Base-by-base conservation (phyloP, 1,140 invertebrate genomes). In the Saxidomus purpurata region DNA sequence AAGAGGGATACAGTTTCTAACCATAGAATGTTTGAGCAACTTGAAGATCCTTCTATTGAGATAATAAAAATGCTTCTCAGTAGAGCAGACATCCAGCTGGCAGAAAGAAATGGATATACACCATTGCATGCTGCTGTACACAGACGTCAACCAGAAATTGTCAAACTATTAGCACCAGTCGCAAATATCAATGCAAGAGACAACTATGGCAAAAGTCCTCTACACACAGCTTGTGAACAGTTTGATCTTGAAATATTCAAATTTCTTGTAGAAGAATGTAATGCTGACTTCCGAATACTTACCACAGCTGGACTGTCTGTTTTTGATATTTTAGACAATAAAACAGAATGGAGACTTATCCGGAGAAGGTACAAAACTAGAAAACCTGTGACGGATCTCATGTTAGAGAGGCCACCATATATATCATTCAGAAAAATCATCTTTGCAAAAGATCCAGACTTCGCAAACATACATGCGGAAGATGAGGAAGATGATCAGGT, bases 71-170 rank as follows among this genome's bases (percentile, higher is more conserved):
- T 9, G 28, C 47, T 79, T 3, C 19, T 79, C 3, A 17, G 4
- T 8, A 19, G 9, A 3, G 40, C 43, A 17, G 43, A 79, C 47
- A 28, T 52, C 6, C 11, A 8, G 15, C 22, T 28, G 19, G 17
- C 79, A 36, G 28, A 81, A 13, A 81, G 25, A 36, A 6, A 81
- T 13, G 79, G 79, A 34, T 61, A 61, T 49, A 79, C 76, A 31
- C 76, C 76, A 40, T 52, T 79, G 25, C 76, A 79, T 52, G 47
- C 76, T 36, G 76, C 76, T 17, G 40, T 79, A 25, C 76, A 79
- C 28, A 79, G 25, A 34, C 17, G 38, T 17, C 22, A 52, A 28
- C 49, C 25, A 79, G 49, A 79, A 31, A 13, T 79, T 49, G 76
- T 52, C 11, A 43, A 71, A 22, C 38, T 71, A 28, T 43, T 71